Conservation (phyloP, 2,888 invertebrate species). For the Tribolium freemani region DNA sequence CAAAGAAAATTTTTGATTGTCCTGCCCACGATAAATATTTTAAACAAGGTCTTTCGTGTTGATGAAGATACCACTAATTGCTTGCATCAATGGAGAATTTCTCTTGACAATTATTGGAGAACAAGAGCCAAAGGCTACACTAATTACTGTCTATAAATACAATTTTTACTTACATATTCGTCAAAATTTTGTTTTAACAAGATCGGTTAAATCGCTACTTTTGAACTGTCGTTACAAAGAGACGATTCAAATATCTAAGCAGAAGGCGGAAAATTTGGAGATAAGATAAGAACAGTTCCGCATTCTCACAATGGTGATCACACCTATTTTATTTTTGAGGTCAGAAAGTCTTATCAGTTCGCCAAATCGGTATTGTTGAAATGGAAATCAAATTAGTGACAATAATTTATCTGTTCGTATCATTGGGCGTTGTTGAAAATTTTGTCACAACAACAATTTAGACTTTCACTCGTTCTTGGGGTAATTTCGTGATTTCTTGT, state of each 20-base stretch:
- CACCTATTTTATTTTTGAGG: no score
- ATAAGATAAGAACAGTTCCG: no score
- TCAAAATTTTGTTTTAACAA: not conserved
- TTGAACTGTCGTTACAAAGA: no score
- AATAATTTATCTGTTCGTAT: no score
- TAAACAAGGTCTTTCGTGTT: not conserved
- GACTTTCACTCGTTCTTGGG: constrained; percentile 19
- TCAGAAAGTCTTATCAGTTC: no score
- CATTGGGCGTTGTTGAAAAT: not conserved
- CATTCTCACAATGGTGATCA: no score
- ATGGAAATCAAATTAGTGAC: no score
- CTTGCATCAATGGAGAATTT: not conserved
- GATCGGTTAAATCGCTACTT: no score
- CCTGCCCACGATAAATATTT: not conserved
- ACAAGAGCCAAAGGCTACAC: not conserved
- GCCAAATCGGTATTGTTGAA: no score
- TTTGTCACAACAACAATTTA: constrained; percentile 10
- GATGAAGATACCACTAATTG: not conserved
- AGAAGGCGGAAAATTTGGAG: no score
- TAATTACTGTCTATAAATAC: not conserved
- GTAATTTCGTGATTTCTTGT: constrained; percentile 38
- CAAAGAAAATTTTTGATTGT: not conserved
- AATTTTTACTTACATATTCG: not conserved
- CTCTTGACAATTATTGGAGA: not conserved
- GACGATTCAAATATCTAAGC: no score